Percentiles rank a stretch among this genome's conserved stretches.
Conservation (phyloP, 2,888 invertebrate species). For the Ophioninae sp. region DNA sequence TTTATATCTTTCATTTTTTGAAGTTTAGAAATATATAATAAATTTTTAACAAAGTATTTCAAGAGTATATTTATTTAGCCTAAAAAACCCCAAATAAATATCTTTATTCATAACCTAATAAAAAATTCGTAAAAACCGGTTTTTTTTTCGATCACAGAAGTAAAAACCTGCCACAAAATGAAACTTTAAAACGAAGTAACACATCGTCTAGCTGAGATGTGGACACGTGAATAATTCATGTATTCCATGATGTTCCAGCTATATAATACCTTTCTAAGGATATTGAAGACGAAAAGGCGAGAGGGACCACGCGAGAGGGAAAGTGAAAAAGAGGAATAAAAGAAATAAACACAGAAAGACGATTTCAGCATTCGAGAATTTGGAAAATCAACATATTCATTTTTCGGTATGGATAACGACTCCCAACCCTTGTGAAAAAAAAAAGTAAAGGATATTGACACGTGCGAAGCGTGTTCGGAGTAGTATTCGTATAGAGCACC, state of each 20-base stretch:
- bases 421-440: constrained; percentile 3
- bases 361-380: constrained; percentile 47
- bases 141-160: background rate
- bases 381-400: constrained; percentile 65
- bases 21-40: too few relatives aligned
- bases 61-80: too few relatives aligned
- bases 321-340: background rate
- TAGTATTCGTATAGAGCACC: constrained; percentile 20
- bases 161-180: constrained; percentile 7
- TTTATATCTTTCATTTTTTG: too few relatives aligned
- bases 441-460: background rate
- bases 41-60: too few relatives aligned
- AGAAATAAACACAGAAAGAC: constrained; percentile 1
- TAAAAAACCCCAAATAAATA: too few relatives aligned
- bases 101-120: background rate
- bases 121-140: too few relatives aligned
- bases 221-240: constrained; percentile 56
- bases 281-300: constrained; percentile 9
- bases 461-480: constrained; percentile 21
- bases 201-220: constrained; percentile 1
- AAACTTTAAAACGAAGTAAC: constrained; percentile 40
- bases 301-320: background rate
- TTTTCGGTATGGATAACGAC: constrained; percentile 5
- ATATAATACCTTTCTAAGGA: constrained; percentile 1
- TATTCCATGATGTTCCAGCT: background rate